phyloP scores from a whole-genome alignment of 2,888 invertebrate genomes.

The Catocala sponsa region DNA sequence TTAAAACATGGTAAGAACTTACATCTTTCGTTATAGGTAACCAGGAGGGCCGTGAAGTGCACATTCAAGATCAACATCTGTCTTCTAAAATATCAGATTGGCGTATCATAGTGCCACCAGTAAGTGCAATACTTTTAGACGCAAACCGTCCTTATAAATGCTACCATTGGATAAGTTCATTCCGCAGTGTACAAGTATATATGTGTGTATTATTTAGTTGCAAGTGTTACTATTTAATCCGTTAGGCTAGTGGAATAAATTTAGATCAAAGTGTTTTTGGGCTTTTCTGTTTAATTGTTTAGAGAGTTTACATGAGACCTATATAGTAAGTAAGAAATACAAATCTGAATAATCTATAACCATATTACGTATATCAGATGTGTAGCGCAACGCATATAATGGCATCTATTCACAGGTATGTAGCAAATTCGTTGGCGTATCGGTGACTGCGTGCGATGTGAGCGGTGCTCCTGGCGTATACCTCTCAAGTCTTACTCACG shows the following conservation, averaged over 20 bases:
- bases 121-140: neutral
- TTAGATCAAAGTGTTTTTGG: too few species aligned
- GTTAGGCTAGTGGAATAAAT: too few species aligned
- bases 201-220: too few species aligned
- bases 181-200: too few species aligned
- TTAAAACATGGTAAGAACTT: too few species aligned
- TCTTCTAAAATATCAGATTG: neutral
- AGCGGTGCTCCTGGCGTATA: conserved; percentile 19
- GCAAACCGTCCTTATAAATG: neutral
- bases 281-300: too few species aligned
- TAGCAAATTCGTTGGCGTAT: conserved; percentile 14
- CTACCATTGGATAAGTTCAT: too few species aligned
- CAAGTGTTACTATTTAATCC: too few species aligned
- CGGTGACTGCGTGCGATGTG: conserved; percentile 27
- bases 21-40: neutral
- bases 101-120: neutral
- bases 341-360: too few species aligned
- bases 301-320: too few species aligned
- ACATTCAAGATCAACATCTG: conserved; percentile 3
- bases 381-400: neutral
- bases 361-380: too few species aligned
- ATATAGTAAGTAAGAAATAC: too few species aligned
- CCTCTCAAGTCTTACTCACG: conserved; percentile 13
- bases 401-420: conserved; percentile 21
- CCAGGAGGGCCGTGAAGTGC: neutral